These are phyloP conservation scores for Oedothorax gibbosus DNA, from an alignment of 1,140 invertebrate species.

Conservation along the genomic window DNA sequence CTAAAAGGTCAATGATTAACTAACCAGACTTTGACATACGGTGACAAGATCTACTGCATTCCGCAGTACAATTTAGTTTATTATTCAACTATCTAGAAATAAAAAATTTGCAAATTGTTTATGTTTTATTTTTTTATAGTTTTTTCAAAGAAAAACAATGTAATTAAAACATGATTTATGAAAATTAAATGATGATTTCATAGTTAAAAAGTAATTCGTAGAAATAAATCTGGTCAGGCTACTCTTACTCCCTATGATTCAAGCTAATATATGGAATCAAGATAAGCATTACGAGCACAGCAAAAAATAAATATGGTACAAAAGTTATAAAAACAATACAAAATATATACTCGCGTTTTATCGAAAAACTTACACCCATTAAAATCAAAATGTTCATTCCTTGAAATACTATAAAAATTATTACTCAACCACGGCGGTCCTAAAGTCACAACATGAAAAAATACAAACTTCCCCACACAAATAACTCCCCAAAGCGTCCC, in stretches of 20 bases:
- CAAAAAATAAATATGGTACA: too few relatives aligned
- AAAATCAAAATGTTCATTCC: not conserved
- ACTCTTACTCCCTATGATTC: not conserved
- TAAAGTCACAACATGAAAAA: not conserved
- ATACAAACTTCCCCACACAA: not conserved
- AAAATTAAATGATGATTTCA: too few relatives aligned
- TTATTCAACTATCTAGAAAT: not conserved
- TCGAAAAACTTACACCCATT: too few relatives aligned
- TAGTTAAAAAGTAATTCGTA: not conserved
- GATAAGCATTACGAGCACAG: not conserved
- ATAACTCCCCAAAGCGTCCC: not conserved
- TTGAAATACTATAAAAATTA: not conserved
- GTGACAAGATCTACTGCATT: not conserved
- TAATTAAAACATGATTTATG: too few relatives aligned
- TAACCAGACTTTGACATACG: not conserved
- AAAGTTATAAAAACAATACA: too few relatives aligned
- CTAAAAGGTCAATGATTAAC: not conserved
- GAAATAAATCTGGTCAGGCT: not conserved
- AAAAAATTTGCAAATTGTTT: too few relatives aligned
- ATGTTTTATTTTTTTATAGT: too few relatives aligned
- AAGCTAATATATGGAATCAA: not conserved
- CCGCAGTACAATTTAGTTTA: not conserved
- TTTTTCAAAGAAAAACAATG: too few relatives aligned
- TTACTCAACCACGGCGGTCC: slow-evolving; percentile 6
- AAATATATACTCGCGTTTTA: too few relatives aligned